These are phyloP conservation scores for Capitella teleta DNA, from an alignment of 1,140 invertebrate genomes.

Conservation along the genomic window DNA sequence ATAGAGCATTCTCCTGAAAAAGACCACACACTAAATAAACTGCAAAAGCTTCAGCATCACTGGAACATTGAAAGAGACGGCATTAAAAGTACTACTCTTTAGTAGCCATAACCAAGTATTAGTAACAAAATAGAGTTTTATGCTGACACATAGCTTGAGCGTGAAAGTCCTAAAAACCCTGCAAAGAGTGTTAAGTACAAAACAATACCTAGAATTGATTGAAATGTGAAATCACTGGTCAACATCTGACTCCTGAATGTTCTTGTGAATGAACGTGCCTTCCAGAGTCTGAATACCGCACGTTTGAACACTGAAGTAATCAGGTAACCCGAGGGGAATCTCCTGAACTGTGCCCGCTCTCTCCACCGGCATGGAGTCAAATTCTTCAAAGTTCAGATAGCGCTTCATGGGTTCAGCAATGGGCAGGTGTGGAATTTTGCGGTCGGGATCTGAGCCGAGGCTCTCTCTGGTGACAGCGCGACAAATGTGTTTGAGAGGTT, in stretches of 20 bases:
- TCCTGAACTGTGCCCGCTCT: background rate
- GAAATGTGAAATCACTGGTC: no score
- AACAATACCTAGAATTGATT: no score
- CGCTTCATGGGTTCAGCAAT: background rate
- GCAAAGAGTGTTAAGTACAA: no score
- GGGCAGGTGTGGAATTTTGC: background rate
- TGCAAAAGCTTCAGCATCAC: no score
- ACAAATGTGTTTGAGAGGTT: background rate
- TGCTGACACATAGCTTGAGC: no score
- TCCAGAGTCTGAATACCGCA: background rate
- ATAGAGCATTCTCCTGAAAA: no score
- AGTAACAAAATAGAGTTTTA: no score
- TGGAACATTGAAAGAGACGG: no score
- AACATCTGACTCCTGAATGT: background rate
- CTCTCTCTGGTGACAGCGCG: background rate
- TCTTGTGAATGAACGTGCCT: background rate
- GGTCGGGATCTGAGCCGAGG: background rate
- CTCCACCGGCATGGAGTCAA: conserved; percentile 2
- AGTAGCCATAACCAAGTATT: no score
- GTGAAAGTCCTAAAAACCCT: no score
- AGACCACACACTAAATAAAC: no score
- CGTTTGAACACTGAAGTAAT: background rate
- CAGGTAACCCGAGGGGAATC: background rate
- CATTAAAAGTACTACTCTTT: no score
- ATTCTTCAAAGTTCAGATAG: conserved; percentile 2